Evolutionary conservation across 2,113 vertebrate species (phyloP).

Genomic region (Aegithalos caudatus): DNA sequence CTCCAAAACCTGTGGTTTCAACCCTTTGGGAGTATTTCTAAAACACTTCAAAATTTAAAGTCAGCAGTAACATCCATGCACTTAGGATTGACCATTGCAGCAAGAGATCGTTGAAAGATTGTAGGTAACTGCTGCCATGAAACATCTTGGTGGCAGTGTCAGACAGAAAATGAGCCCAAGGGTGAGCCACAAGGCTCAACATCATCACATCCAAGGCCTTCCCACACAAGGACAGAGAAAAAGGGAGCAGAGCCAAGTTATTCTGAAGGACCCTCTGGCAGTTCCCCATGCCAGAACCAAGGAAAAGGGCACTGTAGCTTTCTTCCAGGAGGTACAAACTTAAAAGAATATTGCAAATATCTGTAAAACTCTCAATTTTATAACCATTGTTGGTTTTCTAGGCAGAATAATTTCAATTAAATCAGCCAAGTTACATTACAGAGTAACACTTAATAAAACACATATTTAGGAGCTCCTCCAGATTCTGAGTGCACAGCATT

Average conservation of each 20-base stretch:
- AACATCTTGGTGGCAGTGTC: neutral
- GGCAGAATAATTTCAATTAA: neutral
- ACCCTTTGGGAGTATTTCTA: neutral
- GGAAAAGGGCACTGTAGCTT: neutral
- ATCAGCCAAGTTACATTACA: neutral
- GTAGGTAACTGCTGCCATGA: too few species aligned
- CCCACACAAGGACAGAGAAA: neutral
- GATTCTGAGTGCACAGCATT: neutral
- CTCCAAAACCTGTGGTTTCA: neutral
- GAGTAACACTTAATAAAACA: neutral
- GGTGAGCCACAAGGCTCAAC: neutral
- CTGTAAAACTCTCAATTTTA: neutral
- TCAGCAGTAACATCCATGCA: neutral
- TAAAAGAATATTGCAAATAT: neutral
- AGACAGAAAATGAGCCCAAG: neutral
- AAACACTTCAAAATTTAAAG: neutral
- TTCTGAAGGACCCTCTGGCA: neutral
- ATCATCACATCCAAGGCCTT: neutral
- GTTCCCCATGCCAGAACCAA: neutral
- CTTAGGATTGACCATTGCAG: neutral
- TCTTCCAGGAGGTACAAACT: neutral
- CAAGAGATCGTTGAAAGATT: too few species aligned
- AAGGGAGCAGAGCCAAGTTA: neutral
- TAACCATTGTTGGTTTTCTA: neutral
- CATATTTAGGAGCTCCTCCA: neutral